phyloP scores from a whole-genome alignment of 2,797 vertebrate genomes.

The Cuniculus paca region DNA sequence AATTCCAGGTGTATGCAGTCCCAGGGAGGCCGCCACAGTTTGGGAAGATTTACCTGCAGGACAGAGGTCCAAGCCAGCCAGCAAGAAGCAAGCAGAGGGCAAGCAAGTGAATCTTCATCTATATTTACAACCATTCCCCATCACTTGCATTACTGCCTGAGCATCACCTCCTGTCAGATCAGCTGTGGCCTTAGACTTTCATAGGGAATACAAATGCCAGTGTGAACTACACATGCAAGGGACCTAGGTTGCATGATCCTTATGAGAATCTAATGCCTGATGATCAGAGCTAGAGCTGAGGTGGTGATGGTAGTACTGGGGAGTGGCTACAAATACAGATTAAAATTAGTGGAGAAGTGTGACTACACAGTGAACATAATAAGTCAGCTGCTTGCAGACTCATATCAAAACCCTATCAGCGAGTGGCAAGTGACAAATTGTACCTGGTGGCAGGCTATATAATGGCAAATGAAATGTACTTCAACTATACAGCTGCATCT shows the following conservation, averaged over 20 bases:
- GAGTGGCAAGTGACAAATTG: neutral
- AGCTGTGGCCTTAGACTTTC: too few species aligned
- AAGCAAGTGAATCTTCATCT: neutral
- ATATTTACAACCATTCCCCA: neutral
- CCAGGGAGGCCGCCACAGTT: too few species aligned
- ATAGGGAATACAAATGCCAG: too few species aligned
- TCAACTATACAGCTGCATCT: neutral
- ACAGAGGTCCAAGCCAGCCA: neutral
- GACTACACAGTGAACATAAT: neutral
- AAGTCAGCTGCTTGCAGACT: neutral
- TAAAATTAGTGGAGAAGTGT: neutral
- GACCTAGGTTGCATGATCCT: neutral
- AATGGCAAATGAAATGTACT: neutral
- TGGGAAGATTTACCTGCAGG: neutral
- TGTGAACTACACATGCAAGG: too few species aligned
- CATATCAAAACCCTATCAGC: neutral
- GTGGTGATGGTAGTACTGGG: neutral
- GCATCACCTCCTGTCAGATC: too few species aligned
- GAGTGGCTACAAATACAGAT: neutral
- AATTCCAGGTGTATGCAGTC: neutral
- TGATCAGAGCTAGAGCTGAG: too few species aligned
- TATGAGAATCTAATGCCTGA: neutral
- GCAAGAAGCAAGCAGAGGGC: neutral
- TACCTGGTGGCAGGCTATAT: neutral
- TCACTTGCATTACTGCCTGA: neutral